A percentile compares a stretch with the other conserved stretches of the same genome.
Conservation (phyloP, 2,888 invertebrate species). For the Meandrusa payeni region DNA sequence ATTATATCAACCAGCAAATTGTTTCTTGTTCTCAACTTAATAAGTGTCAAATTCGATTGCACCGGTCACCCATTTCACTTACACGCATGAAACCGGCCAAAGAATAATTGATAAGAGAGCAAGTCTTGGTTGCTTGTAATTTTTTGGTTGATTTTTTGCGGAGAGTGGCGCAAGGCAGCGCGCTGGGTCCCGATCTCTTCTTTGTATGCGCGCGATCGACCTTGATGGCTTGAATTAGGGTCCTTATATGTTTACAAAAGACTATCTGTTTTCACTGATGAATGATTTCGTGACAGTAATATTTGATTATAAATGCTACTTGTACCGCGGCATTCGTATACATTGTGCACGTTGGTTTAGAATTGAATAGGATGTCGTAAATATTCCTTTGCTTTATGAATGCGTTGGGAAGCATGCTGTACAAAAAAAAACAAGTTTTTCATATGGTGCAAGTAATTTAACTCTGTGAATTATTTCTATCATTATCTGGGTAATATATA, state of each 20-base stretch:
- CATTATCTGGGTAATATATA: too few species aligned
- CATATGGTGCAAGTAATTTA: too few species aligned
- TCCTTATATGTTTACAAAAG: conserved; percentile 19
- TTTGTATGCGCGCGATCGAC: conserved; percentile 26
- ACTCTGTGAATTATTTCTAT: too few species aligned
- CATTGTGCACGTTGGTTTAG: neutral
- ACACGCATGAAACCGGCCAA: conserved; percentile 39
- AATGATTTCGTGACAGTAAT: conserved; percentile 17
- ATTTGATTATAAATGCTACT: conserved; percentile 3
- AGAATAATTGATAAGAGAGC: conserved; percentile 45
- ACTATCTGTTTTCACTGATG: conserved; percentile 12
- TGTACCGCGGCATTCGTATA: too few species aligned
- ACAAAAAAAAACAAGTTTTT: too few species aligned
- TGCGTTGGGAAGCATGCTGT: too few species aligned
- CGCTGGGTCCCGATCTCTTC: conserved; percentile 30
- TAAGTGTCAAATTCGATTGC: conserved; percentile 25
- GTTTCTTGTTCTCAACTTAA: conserved; percentile 3
- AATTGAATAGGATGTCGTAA: too few species aligned
- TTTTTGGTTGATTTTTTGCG: conserved; percentile 30
- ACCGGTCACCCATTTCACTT: conserved; percentile 31
- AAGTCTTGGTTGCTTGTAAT: conserved; percentile 38
- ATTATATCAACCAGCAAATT: conserved; percentile 7
- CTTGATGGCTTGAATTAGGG: conserved; percentile 29
- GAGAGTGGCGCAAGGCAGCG: conserved; percentile 34
- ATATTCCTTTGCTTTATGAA: too few species aligned